Evolutionary conservation across 2,888 invertebrate species (phyloP).

Genomic region (Dicranocentrus wangi): DNA sequence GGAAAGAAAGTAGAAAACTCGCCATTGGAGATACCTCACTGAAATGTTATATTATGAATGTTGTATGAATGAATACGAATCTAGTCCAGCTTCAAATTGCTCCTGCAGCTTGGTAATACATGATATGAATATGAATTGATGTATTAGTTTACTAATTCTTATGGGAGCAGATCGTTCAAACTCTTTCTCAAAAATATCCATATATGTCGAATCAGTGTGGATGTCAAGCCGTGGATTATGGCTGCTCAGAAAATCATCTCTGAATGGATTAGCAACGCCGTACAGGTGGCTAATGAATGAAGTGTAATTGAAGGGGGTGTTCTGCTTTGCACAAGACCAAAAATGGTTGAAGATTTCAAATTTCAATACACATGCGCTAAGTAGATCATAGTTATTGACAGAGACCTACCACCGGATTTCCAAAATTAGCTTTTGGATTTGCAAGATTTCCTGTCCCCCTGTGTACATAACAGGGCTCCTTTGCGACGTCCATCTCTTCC

Average conservation of each 20-base stretch:
- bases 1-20: neutral
- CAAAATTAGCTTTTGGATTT: constrained; percentile 23
- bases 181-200: neutral
- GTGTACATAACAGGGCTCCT: constrained; percentile 3
- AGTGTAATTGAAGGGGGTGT: constrained; percentile 5
- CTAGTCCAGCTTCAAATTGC: too few relatives aligned
- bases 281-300: constrained; percentile 7
- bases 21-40: constrained; percentile 50
- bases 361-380: neutral
- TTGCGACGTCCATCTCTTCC: neutral
- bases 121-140: too few relatives aligned
- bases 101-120: too few relatives aligned
- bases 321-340: neutral
- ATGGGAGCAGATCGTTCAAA: constrained; percentile 5
- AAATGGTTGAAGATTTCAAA: neutral
- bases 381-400: neutral
- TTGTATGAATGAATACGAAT: neutral
- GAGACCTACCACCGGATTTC: constrained; percentile 3
- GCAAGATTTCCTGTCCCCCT: neutral
- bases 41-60: too few relatives aligned
- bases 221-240: neutral
- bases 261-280: constrained; percentile 24
- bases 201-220: neutral
- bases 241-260: neutral
- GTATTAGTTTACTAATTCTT: constrained; percentile 27